These are phyloP conservation scores for Sitodiplosis mosellana DNA, from an alignment of 1,140 invertebrate species.

Conservation along the genomic window DNA sequence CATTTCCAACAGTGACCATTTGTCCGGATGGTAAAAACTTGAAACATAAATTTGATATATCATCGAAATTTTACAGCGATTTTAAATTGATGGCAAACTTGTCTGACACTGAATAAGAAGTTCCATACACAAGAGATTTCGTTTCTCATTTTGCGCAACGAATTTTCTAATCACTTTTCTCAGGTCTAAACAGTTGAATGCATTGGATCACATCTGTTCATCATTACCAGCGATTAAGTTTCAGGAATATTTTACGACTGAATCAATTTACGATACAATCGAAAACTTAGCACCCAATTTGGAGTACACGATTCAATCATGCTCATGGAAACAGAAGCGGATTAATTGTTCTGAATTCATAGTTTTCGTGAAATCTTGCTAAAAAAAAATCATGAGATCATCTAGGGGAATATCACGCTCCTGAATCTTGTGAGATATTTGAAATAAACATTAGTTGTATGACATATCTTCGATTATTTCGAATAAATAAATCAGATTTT, in stretches of 20 bases:
- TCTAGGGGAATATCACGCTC: too few relatives aligned
- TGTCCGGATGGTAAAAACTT: constrained; percentile 35
- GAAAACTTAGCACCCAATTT: neutral
- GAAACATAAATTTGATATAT: constrained; percentile 11
- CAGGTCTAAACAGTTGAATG: too few relatives aligned
- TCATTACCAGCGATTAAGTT: neutral
- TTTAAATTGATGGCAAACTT: neutral
- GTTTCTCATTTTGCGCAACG: too few relatives aligned
- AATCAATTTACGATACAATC: neutral
- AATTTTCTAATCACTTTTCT: too few relatives aligned
- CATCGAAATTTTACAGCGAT: too few relatives aligned
- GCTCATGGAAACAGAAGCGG: neutral
- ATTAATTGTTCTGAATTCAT: neutral
- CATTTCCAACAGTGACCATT: constrained; percentile 39
- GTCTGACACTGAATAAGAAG: neutral
- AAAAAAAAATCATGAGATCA: too few relatives aligned
- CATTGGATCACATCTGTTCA: neutral
- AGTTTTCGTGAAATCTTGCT: too few relatives aligned
- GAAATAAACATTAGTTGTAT: too few relatives aligned
- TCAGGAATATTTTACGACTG: neutral
- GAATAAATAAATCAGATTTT: too few relatives aligned
- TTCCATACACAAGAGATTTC: too few relatives aligned
- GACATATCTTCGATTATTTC: too few relatives aligned
- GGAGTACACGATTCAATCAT: neutral
- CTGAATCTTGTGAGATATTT: too few relatives aligned